Conservation (phyloP, 2,797 vertebrate genomes). For the Diplodus sargus region DNA sequence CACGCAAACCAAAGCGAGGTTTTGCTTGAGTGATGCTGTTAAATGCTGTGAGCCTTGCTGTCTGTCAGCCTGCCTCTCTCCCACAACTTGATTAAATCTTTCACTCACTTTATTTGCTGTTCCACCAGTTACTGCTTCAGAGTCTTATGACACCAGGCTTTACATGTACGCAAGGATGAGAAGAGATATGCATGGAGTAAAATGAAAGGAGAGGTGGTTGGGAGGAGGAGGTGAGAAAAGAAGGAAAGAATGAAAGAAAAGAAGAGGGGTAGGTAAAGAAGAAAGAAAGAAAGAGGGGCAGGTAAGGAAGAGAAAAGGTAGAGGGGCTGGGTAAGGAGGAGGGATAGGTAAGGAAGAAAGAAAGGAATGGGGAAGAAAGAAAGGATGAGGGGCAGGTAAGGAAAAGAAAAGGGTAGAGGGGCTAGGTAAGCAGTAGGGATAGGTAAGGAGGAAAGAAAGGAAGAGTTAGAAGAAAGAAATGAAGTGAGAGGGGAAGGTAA, state of each 20-base stretch:
- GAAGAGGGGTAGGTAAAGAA: no score
- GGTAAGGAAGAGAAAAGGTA: background rate
- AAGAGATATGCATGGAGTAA: background rate
- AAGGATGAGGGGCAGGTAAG: background rate
- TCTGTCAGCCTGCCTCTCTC: conserved; percentile 3
- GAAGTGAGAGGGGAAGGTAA: no score
- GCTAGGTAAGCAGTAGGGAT: no score
- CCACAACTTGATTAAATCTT: background rate
- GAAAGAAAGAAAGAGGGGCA: background rate
- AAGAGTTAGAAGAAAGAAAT: background rate
- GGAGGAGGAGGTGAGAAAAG: background rate
- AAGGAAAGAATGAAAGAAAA: background rate
- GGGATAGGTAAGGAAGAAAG: no score
- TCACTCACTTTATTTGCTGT: conserved; percentile 4
- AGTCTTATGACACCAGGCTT: background rate
- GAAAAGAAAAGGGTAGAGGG: background rate
- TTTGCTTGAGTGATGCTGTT: conserved; percentile 29
- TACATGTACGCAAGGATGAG: background rate
- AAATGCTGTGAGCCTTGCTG: conserved; percentile 2
- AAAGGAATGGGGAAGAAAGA: no score
- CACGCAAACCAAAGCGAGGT: background rate
- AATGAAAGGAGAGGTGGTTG: background rate
- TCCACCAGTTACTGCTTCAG: conserved; percentile 7
- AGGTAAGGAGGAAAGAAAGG: background rate
- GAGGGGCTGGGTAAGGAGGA: background rate